Conservation (phyloP, 2,888 invertebrate species). For the Pseudeuparius sepicola region DNA sequence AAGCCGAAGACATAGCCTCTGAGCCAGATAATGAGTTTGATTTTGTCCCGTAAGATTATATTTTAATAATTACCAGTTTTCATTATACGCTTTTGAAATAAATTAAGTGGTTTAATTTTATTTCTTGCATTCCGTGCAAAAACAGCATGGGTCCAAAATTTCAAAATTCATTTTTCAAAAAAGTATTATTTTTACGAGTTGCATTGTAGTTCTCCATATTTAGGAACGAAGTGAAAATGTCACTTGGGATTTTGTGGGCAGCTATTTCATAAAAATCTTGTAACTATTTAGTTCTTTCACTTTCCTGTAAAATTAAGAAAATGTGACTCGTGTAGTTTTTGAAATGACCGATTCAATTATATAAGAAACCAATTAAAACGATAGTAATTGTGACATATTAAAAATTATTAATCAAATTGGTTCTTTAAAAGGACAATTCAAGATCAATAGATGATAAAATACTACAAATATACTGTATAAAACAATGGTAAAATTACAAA, state of each 20-base stretch:
- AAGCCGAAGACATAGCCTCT: conserved; percentile 2
- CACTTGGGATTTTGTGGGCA: conserved; percentile 3
- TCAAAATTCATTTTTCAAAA: conserved; percentile 1
- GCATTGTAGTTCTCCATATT: no score
- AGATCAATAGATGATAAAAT: no score
- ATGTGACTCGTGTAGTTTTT: conserved; percentile 1
- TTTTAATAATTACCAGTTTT: conserved; percentile 3
- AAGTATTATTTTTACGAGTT: conserved; percentile 3
- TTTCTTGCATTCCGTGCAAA: conserved; percentile 1
- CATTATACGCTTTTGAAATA: no score
- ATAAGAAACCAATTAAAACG: no score
- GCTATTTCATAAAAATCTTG: conserved; percentile 1
- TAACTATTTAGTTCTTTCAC: conserved; percentile 2
- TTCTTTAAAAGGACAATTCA: no score
- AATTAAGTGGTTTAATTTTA: neutral
- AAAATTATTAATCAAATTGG: no score
- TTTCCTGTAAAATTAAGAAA: conserved; percentile 3
- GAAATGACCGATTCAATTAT: conserved; percentile 2
- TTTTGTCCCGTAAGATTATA: conserved; percentile 3
- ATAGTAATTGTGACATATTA: no score
- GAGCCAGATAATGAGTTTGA: conserved; percentile 1
- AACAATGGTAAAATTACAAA: no score
- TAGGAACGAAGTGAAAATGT: conserved; percentile 2
- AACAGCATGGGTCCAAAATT: conserved; percentile 2
- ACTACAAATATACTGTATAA: no score